Base-by-base conservation (phyloP, 2,113 vertebrate species). In the Siniperca chuatsi region DNA sequence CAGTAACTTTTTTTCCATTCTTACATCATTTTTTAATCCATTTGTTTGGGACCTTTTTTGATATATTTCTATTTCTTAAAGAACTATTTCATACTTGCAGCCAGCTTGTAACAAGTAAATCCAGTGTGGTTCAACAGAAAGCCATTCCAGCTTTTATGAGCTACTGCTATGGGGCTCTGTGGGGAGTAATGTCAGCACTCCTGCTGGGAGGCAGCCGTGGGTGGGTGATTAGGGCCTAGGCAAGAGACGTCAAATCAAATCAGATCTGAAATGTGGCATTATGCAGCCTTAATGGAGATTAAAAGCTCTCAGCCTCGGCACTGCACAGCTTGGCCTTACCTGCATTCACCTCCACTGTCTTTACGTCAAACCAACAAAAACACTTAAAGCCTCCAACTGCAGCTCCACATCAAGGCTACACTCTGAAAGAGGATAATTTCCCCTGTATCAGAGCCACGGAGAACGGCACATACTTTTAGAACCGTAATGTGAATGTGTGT, bases 261-360 rank as follows among this genome's bases (percentile, higher is more conserved):
- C 90, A 92, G 58, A 67, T 87, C 86, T 90, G 87, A 90, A 87
- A 84, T 79, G 85, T 76, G 75, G 78, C 78, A 86, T 90, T 90
- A 92, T 85, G 72, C 81, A 46, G 83, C 75, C 78, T 66, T 94
- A 91, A 93, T 93, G 91, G 88, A 93, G 89, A 94, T 93, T 90
- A 92, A 93, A 93, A 92, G 86, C 89, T 68, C 73, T 90, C 85
- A 79, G 80, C 37, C 9, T 83, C 87, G 83, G 81, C 78, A 20
- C 35, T 40, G 65, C 42, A 13, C 35, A 21, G 66, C 61, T 69
- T 16, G 6, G 64, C 46, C 60, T 60, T 72, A 87, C 87, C 85
- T 79, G 70, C 7, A 9, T 48, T 88, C 75, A 80, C 82, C 81
- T 87, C 80, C 73, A 40, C 71, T 68, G 52, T 73, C 71, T 81